phyloP scores from a whole-genome alignment of 2,113 vertebrate genomes.

The Atrichornis clamosus region DNA sequence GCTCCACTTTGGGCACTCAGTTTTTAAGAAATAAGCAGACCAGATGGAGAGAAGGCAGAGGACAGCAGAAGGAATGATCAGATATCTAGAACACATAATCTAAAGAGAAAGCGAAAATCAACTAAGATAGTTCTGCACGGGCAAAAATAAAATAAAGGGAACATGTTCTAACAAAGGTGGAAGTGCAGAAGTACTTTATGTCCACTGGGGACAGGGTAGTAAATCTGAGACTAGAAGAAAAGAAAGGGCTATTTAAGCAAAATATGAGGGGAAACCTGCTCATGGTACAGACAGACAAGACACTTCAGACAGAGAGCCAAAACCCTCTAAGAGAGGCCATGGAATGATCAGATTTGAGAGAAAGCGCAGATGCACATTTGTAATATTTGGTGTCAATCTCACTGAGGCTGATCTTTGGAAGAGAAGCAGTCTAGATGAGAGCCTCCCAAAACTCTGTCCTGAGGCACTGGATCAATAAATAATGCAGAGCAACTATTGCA shows the following conservation, averaged over 20 bases:
- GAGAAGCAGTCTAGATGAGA: neutral
- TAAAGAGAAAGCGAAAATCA: neutral
- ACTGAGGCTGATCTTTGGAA: neutral
- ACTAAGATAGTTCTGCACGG: neutral
- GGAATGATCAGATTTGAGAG: neutral
- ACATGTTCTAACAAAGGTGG: neutral
- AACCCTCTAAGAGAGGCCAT: neutral
- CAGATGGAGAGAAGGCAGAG: neutral
- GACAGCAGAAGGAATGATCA: neutral
- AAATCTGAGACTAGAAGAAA: neutral
- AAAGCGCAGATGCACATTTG: neutral
- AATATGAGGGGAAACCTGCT: neutral
- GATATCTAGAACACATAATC: neutral
- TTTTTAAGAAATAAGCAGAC: neutral
- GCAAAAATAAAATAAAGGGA: neutral
- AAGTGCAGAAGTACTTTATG: neutral
- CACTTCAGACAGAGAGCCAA: neutral
- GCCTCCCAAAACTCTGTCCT: neutral
- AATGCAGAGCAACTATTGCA: neutral
- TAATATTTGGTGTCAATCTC: neutral
- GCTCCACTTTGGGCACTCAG: neutral
- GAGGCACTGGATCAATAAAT: neutral
- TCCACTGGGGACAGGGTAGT: neutral
- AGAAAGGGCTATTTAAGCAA: neutral
- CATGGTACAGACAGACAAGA: neutral